Evolutionary conservation across 1,140 invertebrate species (phyloP), one percentile per base, ranked within the genome.

Genomic region (Neocloeon triangulifer): DNA sequence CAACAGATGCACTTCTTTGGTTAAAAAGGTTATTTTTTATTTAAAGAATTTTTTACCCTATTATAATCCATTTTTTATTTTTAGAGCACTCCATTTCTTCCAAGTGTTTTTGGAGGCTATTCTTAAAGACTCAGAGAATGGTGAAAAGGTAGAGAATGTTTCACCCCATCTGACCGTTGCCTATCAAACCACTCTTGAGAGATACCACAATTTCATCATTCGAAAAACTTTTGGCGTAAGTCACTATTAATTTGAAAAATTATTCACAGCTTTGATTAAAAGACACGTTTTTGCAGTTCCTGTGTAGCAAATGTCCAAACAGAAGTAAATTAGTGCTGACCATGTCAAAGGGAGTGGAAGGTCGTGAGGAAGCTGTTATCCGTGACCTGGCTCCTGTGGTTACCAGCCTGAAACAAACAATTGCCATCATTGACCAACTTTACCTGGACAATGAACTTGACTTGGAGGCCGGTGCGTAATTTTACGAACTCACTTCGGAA

Each of bases 201-300:
- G 53, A 21, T 67, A 67, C 46, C 69, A 75, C 40, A 64, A 60
- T 30, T 73, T 67, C 66, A 53, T 71, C 43, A 59, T 62, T 9
- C 64, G 66, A 43, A 61, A 71, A 50, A 44, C 73, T 10, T 72
- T 72, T 49, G 46, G 47, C 35, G 70, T 72, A 59, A 53, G 56
- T 50, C n/a, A 30, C 33, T 13, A n/a, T n/a, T n/a, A n/a, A n/a
- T n/a, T n/a, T n/a, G n/a, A n/a, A n/a, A n/a, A n/a, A n/a, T n/a
- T n/a, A n/a, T n/a, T n/a, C n/a, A n/a, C n/a, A n/a, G n/a, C n/a
- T n/a, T n/a, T n/a, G n/a, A n/a, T n/a, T n/a, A n/a, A n/a, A n/a
- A n/a, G n/a, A 37, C 30, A 26, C 39, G 33, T 21, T 22, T 32
- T 43, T 39, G 13, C 18, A 58, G 55, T 33, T 56, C 1, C 36